Conservation (phyloP, 2,888 invertebrate species). For the Macropis europaea region DNA sequence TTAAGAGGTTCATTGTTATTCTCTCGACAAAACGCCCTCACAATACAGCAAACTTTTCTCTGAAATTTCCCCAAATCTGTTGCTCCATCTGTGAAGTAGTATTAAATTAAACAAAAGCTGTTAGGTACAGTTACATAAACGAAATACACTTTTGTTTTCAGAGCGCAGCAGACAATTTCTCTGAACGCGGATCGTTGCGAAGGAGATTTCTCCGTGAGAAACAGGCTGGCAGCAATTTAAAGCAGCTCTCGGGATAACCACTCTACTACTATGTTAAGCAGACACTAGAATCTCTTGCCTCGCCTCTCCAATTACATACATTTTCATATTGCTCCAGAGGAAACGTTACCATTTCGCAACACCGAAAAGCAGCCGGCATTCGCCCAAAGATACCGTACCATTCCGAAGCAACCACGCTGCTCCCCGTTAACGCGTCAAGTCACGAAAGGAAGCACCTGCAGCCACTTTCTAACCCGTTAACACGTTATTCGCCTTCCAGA, state of each 20-base stretch:
- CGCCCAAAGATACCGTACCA: not conserved
- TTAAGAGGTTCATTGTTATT: no score
- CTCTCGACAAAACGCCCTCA: no score
- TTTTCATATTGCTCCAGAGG: constrained; percentile 9
- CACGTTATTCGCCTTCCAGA: constrained; percentile 7
- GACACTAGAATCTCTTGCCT: not conserved
- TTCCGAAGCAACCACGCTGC: constrained; percentile 5
- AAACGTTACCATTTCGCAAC: constrained; percentile 1
- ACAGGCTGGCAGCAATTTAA: not conserved
- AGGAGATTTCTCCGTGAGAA: not conserved
- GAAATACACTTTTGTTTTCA: no score
- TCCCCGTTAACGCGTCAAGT: constrained; percentile 28
- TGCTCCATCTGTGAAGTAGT: no score
- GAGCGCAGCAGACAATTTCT: no score
- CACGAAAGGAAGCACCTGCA: constrained; percentile 41
- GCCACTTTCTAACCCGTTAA: constrained; percentile 31
- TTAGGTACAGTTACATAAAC: no score
- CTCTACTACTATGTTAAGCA: not conserved
- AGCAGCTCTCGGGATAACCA: not conserved
- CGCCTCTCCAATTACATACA: constrained; percentile 20
- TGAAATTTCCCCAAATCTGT: no score
- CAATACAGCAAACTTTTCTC: no score
- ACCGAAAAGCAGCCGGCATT: not conserved
- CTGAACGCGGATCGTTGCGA: no score
- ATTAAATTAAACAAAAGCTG: no score